phyloP scores from a whole-genome alignment of 2,888 invertebrate genomes.

The Dichetophora obliterata region DNA sequence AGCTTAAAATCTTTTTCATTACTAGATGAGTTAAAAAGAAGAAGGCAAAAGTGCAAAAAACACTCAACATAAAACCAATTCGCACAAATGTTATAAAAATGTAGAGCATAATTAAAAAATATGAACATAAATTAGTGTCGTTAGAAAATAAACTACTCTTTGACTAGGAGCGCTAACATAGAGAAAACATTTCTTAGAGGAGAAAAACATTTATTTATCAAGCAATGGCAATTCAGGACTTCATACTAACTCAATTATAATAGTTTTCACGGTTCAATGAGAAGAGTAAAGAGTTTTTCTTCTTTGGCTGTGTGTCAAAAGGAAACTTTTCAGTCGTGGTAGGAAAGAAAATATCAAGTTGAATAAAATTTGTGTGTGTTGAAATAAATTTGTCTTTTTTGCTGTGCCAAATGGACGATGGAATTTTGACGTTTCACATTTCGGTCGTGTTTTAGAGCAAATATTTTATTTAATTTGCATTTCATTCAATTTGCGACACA shows the following conservation, averaged over 20 bases:
- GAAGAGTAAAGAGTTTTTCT: neutral
- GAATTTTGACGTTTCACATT: no score
- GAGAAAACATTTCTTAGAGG: neutral
- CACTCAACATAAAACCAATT: slow-evolving; percentile 2
- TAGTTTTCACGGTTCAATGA: slow-evolving; percentile 6
- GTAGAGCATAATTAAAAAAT: no score
- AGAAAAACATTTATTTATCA: neutral
- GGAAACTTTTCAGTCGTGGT: no score
- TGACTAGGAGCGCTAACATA: neutral
- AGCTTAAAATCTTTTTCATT: slow-evolving; percentile 14
- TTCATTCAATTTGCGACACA: no score
- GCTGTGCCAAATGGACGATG: no score
- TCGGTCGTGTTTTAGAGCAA: no score
- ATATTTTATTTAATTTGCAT: no score
- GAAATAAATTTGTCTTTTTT: no score
- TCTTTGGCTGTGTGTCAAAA: no score
- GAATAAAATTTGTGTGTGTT: no score
- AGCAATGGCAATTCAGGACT: neutral
- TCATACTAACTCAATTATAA: neutral
- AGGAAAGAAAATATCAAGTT: no score
- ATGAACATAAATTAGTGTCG: neutral
- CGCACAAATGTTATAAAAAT: no score
- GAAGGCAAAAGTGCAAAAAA: neutral
- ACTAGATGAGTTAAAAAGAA: neutral
- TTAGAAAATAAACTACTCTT: neutral